These are phyloP conservation scores for Lepilemur ruficaudatus DNA, from an alignment of 2,797 vertebrate genomes.

Conservation along the genomic window DNA sequence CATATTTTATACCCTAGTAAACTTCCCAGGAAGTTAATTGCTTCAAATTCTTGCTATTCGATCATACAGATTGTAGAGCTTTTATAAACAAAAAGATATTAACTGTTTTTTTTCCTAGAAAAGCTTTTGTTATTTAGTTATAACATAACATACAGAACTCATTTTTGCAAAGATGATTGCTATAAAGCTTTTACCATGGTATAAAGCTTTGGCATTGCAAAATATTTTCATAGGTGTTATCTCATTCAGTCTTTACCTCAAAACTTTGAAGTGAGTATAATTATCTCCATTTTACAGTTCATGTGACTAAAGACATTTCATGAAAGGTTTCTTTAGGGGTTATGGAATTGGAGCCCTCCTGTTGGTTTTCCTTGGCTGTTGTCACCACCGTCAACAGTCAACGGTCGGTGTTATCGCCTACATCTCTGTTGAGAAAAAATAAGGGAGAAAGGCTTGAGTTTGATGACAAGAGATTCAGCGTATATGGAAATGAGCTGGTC, in stretches of 20 bases:
- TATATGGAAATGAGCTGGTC: background rate
- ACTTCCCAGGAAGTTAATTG: slow-evolving; percentile 71
- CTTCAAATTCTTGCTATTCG: slow-evolving; percentile 17
- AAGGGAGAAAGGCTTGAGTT: background rate
- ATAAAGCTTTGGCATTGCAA: background rate
- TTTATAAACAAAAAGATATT: slow-evolving; percentile 28
- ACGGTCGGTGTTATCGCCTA: background rate
- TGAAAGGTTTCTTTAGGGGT: background rate
- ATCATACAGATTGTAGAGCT: background rate
- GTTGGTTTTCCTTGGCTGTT: background rate
- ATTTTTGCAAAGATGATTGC: background rate
- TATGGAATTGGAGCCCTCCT: background rate
- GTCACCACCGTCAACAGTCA: background rate
- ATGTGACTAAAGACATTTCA: background rate
- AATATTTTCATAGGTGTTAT: background rate
- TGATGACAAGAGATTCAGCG: background rate
- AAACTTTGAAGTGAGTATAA: background rate
- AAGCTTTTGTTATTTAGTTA: background rate
- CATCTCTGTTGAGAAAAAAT: background rate
- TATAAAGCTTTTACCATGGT: background rate
- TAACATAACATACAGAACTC: background rate
- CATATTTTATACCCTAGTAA: slow-evolving; percentile 27
- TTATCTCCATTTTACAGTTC: background rate
- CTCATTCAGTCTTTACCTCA: background rate
- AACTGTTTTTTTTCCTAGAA: slow-evolving; percentile 47